These are phyloP conservation scores for Tympanuchus pallidicinctus DNA, from an alignment of 2,113 vertebrate genomes.

Conservation along the genomic window DNA sequence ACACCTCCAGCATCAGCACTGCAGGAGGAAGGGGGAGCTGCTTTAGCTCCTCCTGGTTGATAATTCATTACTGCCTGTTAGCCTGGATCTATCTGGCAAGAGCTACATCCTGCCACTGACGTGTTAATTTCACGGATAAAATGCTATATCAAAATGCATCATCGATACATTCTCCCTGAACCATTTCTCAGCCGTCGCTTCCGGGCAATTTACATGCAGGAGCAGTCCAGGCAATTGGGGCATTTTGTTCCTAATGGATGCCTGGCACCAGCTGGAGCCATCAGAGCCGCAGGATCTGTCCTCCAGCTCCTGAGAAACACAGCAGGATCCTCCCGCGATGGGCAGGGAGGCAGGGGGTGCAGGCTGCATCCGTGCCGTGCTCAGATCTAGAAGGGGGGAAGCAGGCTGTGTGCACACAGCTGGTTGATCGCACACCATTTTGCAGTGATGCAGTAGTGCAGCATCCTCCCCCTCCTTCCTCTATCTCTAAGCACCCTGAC, in stretches of 20 bases:
- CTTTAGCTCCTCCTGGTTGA: slow-evolving; percentile 38
- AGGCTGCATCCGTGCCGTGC: neutral
- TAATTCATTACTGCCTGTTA: slow-evolving; percentile 27
- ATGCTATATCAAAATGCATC: slow-evolving; percentile 33
- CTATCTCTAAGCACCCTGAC: neutral
- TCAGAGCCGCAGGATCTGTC: neutral
- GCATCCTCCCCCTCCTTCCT: neutral
- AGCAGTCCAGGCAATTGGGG: neutral
- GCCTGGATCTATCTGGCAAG: neutral
- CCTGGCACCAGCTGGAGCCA: neutral
- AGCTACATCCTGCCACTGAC: slow-evolving; percentile 9
- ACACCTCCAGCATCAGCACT: slow-evolving; percentile 41
- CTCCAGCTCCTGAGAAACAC: neutral
- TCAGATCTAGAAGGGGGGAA: neutral
- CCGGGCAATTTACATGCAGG: neutral
- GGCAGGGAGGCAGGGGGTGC: neutral
- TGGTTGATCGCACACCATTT: neutral
- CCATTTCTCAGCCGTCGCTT: neutral
- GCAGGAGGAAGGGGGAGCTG: neutral
- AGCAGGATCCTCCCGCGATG: neutral
- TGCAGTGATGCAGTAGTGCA: neutral
- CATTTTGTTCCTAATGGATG: neutral
- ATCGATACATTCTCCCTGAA: neutral
- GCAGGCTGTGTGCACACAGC: neutral
- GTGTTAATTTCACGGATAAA: slow-evolving; percentile 50